Conservation (phyloP, 1,140 invertebrate species). For the Aethina tumida region DNA sequence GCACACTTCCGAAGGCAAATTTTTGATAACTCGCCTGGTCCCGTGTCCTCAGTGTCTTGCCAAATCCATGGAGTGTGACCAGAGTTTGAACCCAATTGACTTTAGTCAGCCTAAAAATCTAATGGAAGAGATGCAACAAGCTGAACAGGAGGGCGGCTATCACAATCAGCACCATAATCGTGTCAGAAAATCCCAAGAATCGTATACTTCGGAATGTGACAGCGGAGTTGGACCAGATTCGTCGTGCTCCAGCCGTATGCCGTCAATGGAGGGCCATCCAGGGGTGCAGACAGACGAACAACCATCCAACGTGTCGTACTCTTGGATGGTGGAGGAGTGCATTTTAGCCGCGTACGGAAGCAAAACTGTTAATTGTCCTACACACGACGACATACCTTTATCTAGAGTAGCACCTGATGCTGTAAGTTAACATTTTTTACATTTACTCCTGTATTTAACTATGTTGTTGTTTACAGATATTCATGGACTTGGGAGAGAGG, state of each 20-base stretch:
- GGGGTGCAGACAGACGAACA: conserved; percentile 23
- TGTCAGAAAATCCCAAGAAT: conserved; percentile 55
- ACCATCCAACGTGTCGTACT: conserved; percentile 38
- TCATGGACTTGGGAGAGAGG: conserved; percentile 76
- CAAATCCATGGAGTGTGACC: conserved; percentile 21
- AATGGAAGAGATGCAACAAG: conserved; percentile 14
- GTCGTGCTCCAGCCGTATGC: conserved; percentile 61
- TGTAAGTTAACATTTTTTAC: conserved; percentile 37
- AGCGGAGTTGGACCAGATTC: conserved; percentile 69
- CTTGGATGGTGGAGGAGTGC: conserved; percentile 91
- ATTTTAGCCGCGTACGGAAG: conserved; percentile 76
- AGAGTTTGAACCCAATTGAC: conserved; percentile 20
- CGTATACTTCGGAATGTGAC: conserved; percentile 64
- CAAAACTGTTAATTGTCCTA: conserved; percentile 58
- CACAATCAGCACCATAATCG: conserved; percentile 14
- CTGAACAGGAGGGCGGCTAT: conserved; percentile 25
- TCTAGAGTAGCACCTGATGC: conserved; percentile 75
- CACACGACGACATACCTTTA: conserved; percentile 61
- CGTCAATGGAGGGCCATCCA: conserved; percentile 70
- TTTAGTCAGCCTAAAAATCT: conserved; percentile 11
- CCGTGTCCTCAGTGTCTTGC: conserved; percentile 80
- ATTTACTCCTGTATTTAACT: conserved; percentile 1
- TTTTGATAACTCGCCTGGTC: conserved; percentile 88
- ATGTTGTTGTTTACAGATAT: conserved; percentile 46
- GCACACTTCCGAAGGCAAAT: conserved; percentile 92